Base-by-base conservation (phyloP, 2,888 invertebrate species). In the Plebejus melissa region DNA sequence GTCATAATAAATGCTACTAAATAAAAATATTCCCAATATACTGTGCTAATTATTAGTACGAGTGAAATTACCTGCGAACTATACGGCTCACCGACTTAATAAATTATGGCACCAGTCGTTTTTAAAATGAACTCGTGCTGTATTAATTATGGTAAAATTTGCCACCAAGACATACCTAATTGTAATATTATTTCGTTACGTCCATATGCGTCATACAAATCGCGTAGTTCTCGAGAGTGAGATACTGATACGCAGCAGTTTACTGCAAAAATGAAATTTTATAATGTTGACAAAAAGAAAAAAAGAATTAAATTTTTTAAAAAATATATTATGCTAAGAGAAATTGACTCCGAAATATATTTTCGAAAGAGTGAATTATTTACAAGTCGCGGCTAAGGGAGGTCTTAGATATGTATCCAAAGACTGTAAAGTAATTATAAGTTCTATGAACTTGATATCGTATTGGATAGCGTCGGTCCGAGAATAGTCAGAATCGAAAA, bases 341-440 rank as follows among this genome's bases (percentile, higher is more conserved):
- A 88, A 82, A 83, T 82, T 84, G 87, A 85, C 92, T 91, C 90
- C 91, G 88, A 90, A 91, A 90, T 90, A 90, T 93, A 91, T 92
- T 93, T 93, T 92, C 91, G 92, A 87, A 92, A 88, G 88, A 90
- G 88, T 88, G 81, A 81, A 82, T 79, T 93, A 92, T 93, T 93
- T 93, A 93, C 92, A 93, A 88, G 83, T 86, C 87, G 85, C 88
- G 86, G 84, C 87, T 83, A 86, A 87, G 86, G 88, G 88, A 65
- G 72, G 93, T 93, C 93, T 93, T 92, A 92, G 93, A 92, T 88
- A 88, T 79, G 83, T 91, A 90, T 93, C 93, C 93, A 93, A 93
- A 93, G 93, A 93, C 93, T 93, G 93, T 87, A 91, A 91, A 89
- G 88, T 93, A 90, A 90, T 90, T 85, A 90, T 88, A 82, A 87